phyloP scores from a whole-genome alignment of 2,888 invertebrate species.

The Ernsta delagoae region DNA sequence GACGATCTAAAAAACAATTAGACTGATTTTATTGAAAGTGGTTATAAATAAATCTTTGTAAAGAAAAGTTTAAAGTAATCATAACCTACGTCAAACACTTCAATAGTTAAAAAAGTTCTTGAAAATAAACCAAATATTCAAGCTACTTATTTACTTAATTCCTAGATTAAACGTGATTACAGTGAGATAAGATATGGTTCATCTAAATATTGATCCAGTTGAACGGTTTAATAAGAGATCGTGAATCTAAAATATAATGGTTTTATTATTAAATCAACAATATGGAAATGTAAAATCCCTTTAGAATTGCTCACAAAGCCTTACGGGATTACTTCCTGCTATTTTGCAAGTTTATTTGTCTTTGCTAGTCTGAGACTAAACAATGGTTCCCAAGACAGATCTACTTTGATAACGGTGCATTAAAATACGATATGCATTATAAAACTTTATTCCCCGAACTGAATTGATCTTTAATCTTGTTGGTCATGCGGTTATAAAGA shows the following conservation, averaged over 20 bases:
- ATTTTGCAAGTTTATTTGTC: slow-evolving; percentile 35
- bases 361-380: slow-evolving; percentile 19
- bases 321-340: slow-evolving; percentile 30
- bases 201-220: too few relatives aligned
- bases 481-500: background rate
- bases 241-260: background rate
- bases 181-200: too few relatives aligned
- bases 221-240: too few relatives aligned
- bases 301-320: slow-evolving; percentile 13
- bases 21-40: too few relatives aligned
- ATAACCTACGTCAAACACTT: too few relatives aligned
- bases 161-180: too few relatives aligned
- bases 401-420: slow-evolving; percentile 31
- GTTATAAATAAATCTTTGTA: too few relatives aligned
- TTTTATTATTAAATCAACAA: background rate
- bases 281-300: slow-evolving; percentile 25
- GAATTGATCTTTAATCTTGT: slow-evolving; percentile 2
- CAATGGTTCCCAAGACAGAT: slow-evolving; percentile 35
- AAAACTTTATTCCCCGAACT: slow-evolving; percentile 11
- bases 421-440: slow-evolving; percentile 25
- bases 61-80: too few relatives aligned
- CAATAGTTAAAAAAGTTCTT: too few relatives aligned
- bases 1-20: too few relatives aligned
- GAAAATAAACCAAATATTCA: too few relatives aligned
- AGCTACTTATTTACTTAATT: too few relatives aligned